Conservation (phyloP, 2,113 vertebrate genomes). For the Microcebus tavaratra region DNA sequence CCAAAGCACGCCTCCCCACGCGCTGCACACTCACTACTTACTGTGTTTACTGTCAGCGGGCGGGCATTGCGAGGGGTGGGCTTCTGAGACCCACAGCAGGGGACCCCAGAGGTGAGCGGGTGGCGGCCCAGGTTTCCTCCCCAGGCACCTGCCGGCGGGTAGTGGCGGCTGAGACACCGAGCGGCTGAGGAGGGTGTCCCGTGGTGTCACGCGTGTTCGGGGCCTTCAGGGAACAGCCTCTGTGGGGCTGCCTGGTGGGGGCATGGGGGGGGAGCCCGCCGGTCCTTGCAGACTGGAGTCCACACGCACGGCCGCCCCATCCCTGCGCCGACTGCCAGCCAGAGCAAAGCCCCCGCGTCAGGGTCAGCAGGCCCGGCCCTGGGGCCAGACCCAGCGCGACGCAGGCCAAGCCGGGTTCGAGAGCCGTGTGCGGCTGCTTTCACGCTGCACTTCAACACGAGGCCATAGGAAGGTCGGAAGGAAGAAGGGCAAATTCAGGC, state of each 20-base stretch:
- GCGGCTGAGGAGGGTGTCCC: not conserved
- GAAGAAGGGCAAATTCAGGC: not conserved
- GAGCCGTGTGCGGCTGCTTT: fast-evolving
- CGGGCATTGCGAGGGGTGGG: not conserved
- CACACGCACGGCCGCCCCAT: too few species aligned
- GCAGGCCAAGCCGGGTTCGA: not conserved
- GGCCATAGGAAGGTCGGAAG: not conserved
- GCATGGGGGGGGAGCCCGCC: not conserved
- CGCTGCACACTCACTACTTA: fast-evolving
- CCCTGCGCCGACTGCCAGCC: not conserved
- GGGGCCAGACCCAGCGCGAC: not conserved
- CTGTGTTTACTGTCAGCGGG: too few species aligned
- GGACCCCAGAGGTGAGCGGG: not conserved
- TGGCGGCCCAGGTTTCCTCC: not conserved
- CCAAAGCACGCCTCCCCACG: not conserved
- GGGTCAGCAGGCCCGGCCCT: not conserved
- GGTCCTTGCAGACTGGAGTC: not conserved
- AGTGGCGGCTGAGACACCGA: too few species aligned
- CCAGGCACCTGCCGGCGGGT: too few species aligned
- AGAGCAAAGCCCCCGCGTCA: not conserved
- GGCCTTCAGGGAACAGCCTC: not conserved
- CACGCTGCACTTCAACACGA: not conserved
- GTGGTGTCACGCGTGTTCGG: not conserved
- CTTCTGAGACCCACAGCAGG: not conserved
- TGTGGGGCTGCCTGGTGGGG: not conserved